Evolutionary conservation across 2,113 vertebrate species (phyloP).

Genomic region (Poeciliopsis turrubarensis): DNA sequence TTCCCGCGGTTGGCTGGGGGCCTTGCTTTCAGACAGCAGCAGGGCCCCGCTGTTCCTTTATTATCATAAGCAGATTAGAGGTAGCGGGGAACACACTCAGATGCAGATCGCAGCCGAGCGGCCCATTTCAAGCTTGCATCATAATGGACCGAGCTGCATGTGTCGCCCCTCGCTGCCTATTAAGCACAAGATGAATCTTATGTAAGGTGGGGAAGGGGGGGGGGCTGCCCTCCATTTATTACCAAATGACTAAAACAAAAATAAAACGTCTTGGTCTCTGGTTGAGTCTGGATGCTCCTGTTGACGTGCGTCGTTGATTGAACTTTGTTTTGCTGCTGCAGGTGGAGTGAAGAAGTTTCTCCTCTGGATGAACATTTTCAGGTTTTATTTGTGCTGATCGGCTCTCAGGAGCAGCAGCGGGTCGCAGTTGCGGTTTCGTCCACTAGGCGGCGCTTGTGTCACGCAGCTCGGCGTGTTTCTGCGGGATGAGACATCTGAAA

Average conservation of each 20-base stretch:
- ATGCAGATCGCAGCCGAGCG: conserved; percentile 90
- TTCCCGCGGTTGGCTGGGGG: conserved; percentile 91
- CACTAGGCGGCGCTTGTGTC: conserved; percentile 79
- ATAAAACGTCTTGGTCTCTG: conserved; percentile 66
- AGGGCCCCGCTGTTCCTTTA: conserved; percentile 94
- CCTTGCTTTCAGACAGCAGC: conserved; percentile 88
- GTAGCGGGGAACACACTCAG: conserved; percentile 94
- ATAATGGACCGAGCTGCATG: conserved; percentile 94
- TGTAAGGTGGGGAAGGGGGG: conserved; percentile 61
- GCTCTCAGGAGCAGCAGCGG: background rate
- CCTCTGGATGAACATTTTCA: background rate
- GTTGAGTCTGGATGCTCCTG: conserved; percentile 58
- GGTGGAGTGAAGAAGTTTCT: background rate
- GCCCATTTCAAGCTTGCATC: conserved; percentile 94
- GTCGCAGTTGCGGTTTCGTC: background rate
- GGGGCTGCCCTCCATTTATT: conserved; percentile 62
- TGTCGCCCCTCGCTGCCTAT: conserved; percentile 92
- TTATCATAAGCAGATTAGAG: conserved; percentile 99
- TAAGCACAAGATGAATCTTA: conserved; percentile 96
- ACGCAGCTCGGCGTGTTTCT: conserved; percentile 52
- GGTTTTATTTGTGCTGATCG: background rate
- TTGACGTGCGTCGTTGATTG: conserved; percentile 66
- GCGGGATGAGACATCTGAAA: conserved; percentile 5
- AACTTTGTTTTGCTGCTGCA: conserved; percentile 15
- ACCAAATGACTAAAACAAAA: conserved; percentile 73